Conservation (phyloP, 2,113 vertebrate species). For the Sus scrofa region T2T-Sscrofa CM000816.6:79415501-79416000, state of each 20-base stretch:
- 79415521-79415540: not conserved
- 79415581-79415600: not conserved
- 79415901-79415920: slow-evolving; percentile 82
- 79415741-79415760: slow-evolving; percentile 72
- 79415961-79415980: slow-evolving; percentile 77
- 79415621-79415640: not conserved
- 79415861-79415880: slow-evolving; percentile 78
- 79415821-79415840: slow-evolving; percentile 69
- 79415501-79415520: not conserved
- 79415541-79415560: not conserved
- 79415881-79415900: slow-evolving; percentile 73
- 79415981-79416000: slow-evolving; percentile 82
- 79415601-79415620: not conserved
- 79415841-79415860: slow-evolving; percentile 76
- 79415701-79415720: not conserved
- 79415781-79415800: slow-evolving; percentile 70
- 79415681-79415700: not conserved
- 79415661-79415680: not conserved
- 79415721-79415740: not conserved
- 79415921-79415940: slow-evolving; percentile 82
- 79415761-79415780: slow-evolving; percentile 57
- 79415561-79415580: not conserved
- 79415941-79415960: slow-evolving; percentile 82
- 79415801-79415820: slow-evolving; percentile 80
- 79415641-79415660: not conserved